These are phyloP conservation scores for Sipha maydis DNA, from an alignment of 2,888 invertebrate genomes.

Conservation along the genomic window DNA sequence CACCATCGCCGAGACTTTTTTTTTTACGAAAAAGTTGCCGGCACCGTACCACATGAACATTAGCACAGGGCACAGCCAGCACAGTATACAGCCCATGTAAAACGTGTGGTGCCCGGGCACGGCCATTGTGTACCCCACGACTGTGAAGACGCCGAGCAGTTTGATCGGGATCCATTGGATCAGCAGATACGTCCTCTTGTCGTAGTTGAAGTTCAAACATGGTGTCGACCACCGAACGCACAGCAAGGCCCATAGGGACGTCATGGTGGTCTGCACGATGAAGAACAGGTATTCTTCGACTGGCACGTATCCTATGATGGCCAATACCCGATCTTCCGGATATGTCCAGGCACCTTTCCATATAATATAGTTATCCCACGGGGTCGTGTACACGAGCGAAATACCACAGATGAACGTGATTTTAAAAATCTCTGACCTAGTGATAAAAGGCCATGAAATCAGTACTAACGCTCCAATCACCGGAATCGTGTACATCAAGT, in stretches of 20 bases:
- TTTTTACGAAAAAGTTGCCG: not conserved
- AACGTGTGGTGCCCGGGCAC: not conserved
- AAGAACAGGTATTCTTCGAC: constrained; percentile 13
- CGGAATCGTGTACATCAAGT: not conserved
- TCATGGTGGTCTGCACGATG: not conserved
- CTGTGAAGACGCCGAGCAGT: not conserved
- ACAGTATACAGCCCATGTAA: not conserved
- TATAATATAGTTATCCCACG: not conserved
- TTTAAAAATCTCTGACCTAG: not conserved
- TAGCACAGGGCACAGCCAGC: not conserved
- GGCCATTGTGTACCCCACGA: not conserved
- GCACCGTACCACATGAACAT: not conserved
- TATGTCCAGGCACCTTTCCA: not conserved
- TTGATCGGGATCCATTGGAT: not conserved
- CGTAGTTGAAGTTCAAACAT: not conserved
- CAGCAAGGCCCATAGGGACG: not conserved
- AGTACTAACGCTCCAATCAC: not conserved
- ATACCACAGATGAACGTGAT: not conserved
- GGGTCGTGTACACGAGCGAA: not conserved
- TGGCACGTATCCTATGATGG: not conserved
- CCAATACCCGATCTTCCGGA: not conserved
- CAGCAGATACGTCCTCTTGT: not conserved
- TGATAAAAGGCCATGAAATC: not conserved
- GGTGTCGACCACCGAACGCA: not conserved
- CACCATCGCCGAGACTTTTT: not conserved